These are phyloP conservation scores for Miichthys miiuy DNA, from an alignment of 2,797 vertebrate species.

Conservation along the genomic window DNA sequence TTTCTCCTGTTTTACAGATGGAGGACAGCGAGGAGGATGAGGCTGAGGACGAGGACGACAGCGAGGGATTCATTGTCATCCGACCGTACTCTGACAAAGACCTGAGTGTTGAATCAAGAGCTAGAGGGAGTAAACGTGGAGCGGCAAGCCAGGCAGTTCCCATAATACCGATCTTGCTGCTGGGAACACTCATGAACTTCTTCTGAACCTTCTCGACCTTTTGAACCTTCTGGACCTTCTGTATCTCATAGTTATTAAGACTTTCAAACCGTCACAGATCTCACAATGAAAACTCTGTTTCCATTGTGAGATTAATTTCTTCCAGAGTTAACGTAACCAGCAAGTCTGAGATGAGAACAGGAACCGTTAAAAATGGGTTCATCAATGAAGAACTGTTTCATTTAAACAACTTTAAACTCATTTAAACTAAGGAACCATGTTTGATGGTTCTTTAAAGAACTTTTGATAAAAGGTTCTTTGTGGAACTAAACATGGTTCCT, in stretches of 20 bases:
- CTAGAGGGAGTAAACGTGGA: constrained; percentile 75
- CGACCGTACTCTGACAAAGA: constrained; percentile 85
- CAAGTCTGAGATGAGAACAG: too few relatives aligned
- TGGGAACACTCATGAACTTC: constrained; percentile 60
- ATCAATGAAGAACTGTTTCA: too few relatives aligned
- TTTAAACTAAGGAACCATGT: too few relatives aligned
- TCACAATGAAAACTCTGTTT: neutral
- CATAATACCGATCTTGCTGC: constrained; percentile 68
- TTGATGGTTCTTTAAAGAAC: too few relatives aligned
- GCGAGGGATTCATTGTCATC: constrained; percentile 83
- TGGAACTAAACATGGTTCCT: too few relatives aligned
- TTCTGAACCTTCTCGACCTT: too few relatives aligned
- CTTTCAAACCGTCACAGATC: constrained; percentile 56
- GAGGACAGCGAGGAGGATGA: constrained; percentile 82
- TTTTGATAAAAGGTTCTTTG: too few relatives aligned
- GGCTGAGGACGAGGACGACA: constrained; percentile 69
- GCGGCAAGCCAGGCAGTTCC: constrained; percentile 57
- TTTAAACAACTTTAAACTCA: too few relatives aligned
- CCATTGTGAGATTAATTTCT: too few relatives aligned
- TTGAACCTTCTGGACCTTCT: too few relatives aligned
- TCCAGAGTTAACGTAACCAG: too few relatives aligned
- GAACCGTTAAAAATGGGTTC: too few relatives aligned
- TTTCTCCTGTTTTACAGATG: constrained; percentile 75
- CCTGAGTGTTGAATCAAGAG: constrained; percentile 78
- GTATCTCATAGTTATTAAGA: constrained; percentile 16